phyloP scores from a whole-genome alignment of 2,888 invertebrate species.

The Theodoxus fluviatilis region DNA sequence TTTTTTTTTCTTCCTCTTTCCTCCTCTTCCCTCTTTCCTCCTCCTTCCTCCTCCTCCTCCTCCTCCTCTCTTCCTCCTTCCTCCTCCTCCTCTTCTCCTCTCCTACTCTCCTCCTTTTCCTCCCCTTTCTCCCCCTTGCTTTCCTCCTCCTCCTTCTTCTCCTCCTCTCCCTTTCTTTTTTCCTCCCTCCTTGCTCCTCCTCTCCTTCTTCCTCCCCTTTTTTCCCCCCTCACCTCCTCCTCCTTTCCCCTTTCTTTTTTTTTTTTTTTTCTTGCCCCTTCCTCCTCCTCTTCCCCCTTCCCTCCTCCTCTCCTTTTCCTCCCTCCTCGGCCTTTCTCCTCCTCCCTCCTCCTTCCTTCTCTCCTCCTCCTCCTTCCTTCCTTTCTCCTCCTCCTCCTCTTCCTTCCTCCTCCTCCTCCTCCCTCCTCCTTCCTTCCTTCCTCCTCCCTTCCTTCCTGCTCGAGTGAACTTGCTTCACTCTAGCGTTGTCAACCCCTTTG shows the following conservation, averaged over 20 bases:
- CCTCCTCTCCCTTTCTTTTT: too few relatives aligned
- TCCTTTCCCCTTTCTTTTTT: neutral
- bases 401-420: neutral
- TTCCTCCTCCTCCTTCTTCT: neutral
- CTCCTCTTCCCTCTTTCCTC: neutral
- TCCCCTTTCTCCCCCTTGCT: neutral
- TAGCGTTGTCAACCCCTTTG: too few relatives aligned
- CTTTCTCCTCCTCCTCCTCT: neutral
- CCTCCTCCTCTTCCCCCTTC: too few relatives aligned
- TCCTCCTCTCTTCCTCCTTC: neutral
- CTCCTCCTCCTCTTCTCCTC: neutral
- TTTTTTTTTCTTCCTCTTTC: too few relatives aligned
- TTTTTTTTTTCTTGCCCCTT: constrained; percentile 4
- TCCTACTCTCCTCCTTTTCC: too few relatives aligned
- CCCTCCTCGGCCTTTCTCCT: neutral
- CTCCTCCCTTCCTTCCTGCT: neutral
- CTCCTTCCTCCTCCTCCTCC: neutral
- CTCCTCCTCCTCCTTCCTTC: neutral
- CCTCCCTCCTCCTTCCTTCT: neutral
- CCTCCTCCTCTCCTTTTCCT: too few relatives aligned
- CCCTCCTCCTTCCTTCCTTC: too few relatives aligned
- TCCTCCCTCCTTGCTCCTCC: neutral
- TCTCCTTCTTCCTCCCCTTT: too few relatives aligned
- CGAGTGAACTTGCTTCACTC: too few relatives aligned
- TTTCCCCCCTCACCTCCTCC: neutral